A percentile compares a stretch with the other conserved stretches of the same genome.
Evolutionary conservation across 92 coral and sea anemone genomes (phyloP).

Genomic region (Zoanthus gigantus): DNA sequence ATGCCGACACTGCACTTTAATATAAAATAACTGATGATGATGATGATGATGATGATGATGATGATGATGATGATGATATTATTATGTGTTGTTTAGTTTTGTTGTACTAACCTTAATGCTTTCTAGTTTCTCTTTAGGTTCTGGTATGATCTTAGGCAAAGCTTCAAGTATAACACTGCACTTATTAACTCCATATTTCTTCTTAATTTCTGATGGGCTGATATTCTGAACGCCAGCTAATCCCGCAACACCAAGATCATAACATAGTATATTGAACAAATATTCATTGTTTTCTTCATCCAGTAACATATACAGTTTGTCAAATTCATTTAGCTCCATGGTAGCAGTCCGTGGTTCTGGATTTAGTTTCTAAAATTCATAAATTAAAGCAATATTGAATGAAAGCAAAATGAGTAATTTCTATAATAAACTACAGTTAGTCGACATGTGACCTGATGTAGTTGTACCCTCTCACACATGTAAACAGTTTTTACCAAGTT

Average conservation of each 20-base stretch:
- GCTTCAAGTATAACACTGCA: neutral
- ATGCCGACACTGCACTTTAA: too few species aligned
- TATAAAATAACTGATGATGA: too few species aligned
- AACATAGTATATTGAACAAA: slow-evolving; percentile 67
- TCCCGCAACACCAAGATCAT: slow-evolving; percentile 49
- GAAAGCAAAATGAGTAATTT: neutral
- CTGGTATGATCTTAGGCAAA: neutral
- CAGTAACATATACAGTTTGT: slow-evolving; percentile 71
- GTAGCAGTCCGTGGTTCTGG: neutral
- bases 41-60: too few species aligned
- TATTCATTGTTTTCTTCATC: slow-evolving; percentile 56
- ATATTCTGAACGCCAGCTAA: slow-evolving; percentile 55
- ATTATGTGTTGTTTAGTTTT: neutral
- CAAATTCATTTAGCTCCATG: slow-evolving; percentile 62
- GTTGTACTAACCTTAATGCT: neutral
- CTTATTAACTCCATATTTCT: neutral
- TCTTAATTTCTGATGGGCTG: slow-evolving; percentile 35
- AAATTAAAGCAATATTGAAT: neutral
- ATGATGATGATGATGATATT: too few species aligned
- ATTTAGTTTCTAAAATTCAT: neutral
- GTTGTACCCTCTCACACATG: too few species aligned
- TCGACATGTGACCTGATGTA: too few species aligned
- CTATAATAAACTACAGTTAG: too few species aligned
- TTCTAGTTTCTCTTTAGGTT: slow-evolving; percentile 9
- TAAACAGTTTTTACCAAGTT: too few species aligned